Conservation (phyloP, 2,888 invertebrate genomes). For the Coelopa pilipes region DNA sequence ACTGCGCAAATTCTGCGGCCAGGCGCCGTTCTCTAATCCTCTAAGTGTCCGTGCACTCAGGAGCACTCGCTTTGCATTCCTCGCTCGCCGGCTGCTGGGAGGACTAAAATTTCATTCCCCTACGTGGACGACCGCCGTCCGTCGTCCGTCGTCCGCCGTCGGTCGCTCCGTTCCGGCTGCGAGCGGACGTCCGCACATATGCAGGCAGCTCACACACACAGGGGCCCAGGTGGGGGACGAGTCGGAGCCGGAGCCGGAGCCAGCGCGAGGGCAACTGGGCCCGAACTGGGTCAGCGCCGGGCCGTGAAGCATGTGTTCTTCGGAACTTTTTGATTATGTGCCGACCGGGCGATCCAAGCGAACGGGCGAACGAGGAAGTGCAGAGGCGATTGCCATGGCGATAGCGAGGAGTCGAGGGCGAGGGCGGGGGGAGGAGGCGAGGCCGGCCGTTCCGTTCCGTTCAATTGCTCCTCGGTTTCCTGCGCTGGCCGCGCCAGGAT, state of each 20-base stretch:
- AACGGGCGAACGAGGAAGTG: too few species aligned
- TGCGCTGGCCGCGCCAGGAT: background rate
- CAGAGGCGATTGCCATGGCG: too few species aligned
- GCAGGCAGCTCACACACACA: background rate
- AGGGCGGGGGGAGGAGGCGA: background rate
- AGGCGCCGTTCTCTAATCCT: too few species aligned
- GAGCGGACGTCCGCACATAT: conserved; percentile 6
- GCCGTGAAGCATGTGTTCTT: conserved; percentile 11
- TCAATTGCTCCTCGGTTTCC: background rate
- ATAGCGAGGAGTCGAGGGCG: background rate
- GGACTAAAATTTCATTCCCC: conserved; percentile 4
- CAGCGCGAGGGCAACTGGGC: background rate
- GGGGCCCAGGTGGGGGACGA: too few species aligned
- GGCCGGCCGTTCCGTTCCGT: background rate
- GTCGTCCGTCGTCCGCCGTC: background rate
- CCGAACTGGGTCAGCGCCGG: conserved; percentile 9
- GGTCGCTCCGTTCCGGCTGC: conserved; percentile 1
- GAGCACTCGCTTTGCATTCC: too few species aligned
- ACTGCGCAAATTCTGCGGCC: too few species aligned
- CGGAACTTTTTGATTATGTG: conserved; percentile 12
- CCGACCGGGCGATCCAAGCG: too few species aligned
- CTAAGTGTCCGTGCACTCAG: too few species aligned
- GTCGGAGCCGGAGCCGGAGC: too few species aligned
- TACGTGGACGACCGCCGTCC: background rate
- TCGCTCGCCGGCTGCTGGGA: too few species aligned